Evolutionary conservation across 2,888 invertebrate genomes (phyloP).

Genomic region (Thalpophila matura): DNA sequence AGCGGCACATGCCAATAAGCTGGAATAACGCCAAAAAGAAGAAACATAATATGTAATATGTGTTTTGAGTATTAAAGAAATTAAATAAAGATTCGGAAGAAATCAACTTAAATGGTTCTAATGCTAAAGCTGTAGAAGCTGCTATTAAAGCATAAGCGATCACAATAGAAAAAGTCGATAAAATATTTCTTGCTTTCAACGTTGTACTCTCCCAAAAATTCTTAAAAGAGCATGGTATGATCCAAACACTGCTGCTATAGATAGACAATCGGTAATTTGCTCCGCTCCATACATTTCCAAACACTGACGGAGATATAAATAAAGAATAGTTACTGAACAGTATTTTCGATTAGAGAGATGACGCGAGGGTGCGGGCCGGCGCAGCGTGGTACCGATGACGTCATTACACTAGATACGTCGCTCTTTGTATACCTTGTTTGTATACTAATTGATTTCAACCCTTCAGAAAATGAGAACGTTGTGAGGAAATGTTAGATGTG

Average conservation of each 20-base stretch:
- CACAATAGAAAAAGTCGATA: not conserved
- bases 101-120: slow-evolving; percentile 15
- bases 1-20: slow-evolving; percentile 38
- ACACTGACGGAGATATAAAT: slow-evolving; percentile 71
- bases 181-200: not conserved
- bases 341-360: slow-evolving; percentile 75
- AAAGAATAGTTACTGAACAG: slow-evolving; percentile 72
- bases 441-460: slow-evolving; percentile 58
- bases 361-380: slow-evolving; percentile 68
- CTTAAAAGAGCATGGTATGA: slow-evolving; percentile 42
- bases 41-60: slow-evolving; percentile 36
- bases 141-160: not conserved
- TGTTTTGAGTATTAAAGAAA: slow-evolving; percentile 23
- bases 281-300: slow-evolving; percentile 68
- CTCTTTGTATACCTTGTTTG: slow-evolving; percentile 51
- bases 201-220: slow-evolving; percentile 10
- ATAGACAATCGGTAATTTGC: slow-evolving; percentile 67
- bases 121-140: not conserved
- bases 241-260: slow-evolving; percentile 59
- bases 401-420: slow-evolving; percentile 65
- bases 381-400: slow-evolving; percentile 67
- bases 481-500: slow-evolving; percentile 16
- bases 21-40: slow-evolving; percentile 32
- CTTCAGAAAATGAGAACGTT: slow-evolving; percentile 25
- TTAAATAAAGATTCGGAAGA: slow-evolving; percentile 15